Base-by-base conservation (phyloP, 2,113 vertebrate species). In the Tricholaema leucomelas region DNA sequence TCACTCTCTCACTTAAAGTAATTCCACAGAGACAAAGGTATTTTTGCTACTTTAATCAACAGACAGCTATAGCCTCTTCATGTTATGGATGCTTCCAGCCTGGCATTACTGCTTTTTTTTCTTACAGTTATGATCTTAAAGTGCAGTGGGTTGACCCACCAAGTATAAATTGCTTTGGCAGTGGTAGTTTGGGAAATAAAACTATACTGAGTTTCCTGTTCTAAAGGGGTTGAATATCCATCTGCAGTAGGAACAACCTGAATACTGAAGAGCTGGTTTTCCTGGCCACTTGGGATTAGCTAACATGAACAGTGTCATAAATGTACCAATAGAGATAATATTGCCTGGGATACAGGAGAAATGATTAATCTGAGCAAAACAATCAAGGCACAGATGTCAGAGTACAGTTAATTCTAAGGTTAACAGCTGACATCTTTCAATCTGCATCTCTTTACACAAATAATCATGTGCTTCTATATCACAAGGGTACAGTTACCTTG, bases 401-500 rank as follows among this genome's bases (percentile, higher is more conserved):
- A n/a, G 19, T 27, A 10, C 2, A 2, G 12, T 25, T 19, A 54
- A 28, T 56, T 67, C 3, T 15, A 38, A 75, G 6, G 12, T 44
- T 81, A 59, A 79, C 2, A 82, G 9, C 31, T 64, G 52, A 52
- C 23, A 63, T 67, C 56, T 46, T 83, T 85, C 55, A 82, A 80
- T 46, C 73, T 10, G 33, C 48, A 72, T 59, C 7, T 33, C 77
- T 92, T 92, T 90, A 85, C 75, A 90, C 28, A 83, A 93, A 74
- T 31, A 15, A 85, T 83, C 72, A 93, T 56, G 20, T 85, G 91
- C 54, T 77, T 87, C 56, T 67, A 2, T 64, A 91, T 91, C 90
- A 87, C 95, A 93, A 96, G 87, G 94, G 60, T 82, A 93, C 40
- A 71, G 69, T 88, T 64, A 96, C 95, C 94, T 95, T 96, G 93